Evolutionary conservation across 2,797 vertebrate genomes (phyloP).

Genomic region (Atherinosoma microstoma): DNA sequence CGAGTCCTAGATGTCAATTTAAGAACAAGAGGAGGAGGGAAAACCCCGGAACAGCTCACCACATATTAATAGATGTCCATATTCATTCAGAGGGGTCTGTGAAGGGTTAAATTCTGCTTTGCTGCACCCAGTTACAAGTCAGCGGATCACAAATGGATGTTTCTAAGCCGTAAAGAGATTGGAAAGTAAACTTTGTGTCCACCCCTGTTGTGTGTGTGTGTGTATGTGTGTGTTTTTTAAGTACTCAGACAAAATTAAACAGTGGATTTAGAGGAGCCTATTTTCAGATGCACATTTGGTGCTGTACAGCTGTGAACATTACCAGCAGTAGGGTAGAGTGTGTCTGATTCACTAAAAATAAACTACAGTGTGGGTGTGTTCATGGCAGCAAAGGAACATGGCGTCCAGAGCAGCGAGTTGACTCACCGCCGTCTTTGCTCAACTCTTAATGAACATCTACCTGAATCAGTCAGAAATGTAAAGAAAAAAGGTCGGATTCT

Average conservation of each 20-base stretch:
- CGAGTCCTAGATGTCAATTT: no score
- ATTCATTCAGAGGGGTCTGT: no score
- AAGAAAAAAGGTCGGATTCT: accelerated
- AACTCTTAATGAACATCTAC: not conserved
- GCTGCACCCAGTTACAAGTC: not conserved
- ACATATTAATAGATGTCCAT: no score
- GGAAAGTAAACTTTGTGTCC: not conserved
- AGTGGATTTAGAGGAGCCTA: not conserved
- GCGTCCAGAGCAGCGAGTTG: not conserved
- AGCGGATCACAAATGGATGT: not conserved
- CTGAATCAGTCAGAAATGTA: not conserved
- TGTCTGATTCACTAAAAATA: slow-evolving; percentile 25
- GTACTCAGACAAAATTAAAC: not conserved
- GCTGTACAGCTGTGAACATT: not conserved
- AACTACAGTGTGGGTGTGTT: slow-evolving; percentile 3
- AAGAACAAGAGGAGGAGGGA: no score
- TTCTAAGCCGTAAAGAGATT: not conserved
- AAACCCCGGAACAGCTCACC: no score
- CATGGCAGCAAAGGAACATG: not conserved
- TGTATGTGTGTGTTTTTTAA: no score
- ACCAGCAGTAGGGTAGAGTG: slow-evolving; percentile 5
- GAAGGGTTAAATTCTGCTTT: not conserved
- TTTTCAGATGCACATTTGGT: slow-evolving; percentile 32
- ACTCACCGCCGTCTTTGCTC: not conserved
- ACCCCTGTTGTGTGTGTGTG: no score